These are phyloP conservation scores for Chloropsis hardwickii DNA, from an alignment of 2,113 vertebrate genomes.

Conservation along the genomic window DNA sequence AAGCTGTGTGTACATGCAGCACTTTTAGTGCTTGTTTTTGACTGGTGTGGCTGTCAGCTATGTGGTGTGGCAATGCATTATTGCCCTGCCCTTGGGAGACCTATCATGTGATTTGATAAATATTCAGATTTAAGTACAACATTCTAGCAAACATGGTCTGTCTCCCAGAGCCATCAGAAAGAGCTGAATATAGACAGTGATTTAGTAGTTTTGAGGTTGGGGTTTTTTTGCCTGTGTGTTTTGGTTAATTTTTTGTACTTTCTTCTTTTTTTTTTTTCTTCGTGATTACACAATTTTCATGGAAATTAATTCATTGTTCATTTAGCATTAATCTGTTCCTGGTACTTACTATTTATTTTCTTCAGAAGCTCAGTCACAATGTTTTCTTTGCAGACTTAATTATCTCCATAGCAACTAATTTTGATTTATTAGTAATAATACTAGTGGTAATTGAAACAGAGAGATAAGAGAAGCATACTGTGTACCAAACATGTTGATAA, in stretches of 20 bases:
- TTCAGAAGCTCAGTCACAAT: background rate
- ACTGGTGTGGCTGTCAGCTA: background rate
- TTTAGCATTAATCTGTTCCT: background rate
- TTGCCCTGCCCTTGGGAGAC: background rate
- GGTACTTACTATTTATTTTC: background rate
- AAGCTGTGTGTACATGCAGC: background rate
- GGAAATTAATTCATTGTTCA: background rate
- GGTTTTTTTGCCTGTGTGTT: rapidly evolving
- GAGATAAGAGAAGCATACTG: background rate
- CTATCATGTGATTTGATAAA: background rate
- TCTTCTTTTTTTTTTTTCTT: background rate
- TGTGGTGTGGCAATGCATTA: rapidly evolving
- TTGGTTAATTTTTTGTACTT: rapidly evolving
- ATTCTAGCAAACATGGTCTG: background rate
- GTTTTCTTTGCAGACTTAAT: slow-evolving; percentile 13
- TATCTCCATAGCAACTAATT: background rate
- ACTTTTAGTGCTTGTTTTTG: background rate
- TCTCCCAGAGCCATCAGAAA: background rate
- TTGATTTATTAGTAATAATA: background rate
- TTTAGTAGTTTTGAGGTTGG: background rate
- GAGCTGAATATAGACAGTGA: background rate
- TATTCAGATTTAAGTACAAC: background rate
- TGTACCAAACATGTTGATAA: background rate
- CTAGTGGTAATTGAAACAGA: background rate
- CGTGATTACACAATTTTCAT: background rate